These are phyloP conservation scores for Andricus grossulariae DNA, from an alignment of 1,140 invertebrate species.

Conservation along the genomic window DNA sequence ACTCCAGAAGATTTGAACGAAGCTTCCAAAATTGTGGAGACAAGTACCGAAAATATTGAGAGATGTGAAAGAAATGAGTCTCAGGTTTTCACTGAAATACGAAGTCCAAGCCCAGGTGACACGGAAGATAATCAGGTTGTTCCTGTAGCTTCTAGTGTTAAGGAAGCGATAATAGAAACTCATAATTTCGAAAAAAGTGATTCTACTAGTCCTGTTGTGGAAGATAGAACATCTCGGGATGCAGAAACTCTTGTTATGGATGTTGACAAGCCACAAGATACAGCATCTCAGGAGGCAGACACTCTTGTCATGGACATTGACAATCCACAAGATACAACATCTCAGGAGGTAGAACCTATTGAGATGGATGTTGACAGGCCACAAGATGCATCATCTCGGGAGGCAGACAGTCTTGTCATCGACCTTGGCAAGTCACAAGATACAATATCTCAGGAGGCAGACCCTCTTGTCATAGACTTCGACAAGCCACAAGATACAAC, in stretches of 20 bases:
- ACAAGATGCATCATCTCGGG: not conserved
- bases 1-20: not conserved
- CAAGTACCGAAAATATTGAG: not conserved
- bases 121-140: conserved; percentile 12
- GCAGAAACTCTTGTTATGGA: not conserved
- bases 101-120: not conserved
- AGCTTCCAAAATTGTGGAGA: conserved; percentile 8
- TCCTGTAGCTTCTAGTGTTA: not conserved
- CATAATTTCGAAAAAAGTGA: not conserved
- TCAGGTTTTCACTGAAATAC: conserved; percentile 5
- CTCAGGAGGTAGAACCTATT: not conserved
- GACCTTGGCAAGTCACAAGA: not conserved
- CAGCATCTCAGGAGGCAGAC: not conserved
- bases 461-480: not conserved
- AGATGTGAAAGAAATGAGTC: not conserved
- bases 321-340: not conserved
- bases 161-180: not conserved
- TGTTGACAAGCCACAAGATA: not conserved
- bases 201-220: not conserved
- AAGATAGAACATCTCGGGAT: not conserved
- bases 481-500: not conserved
- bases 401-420: not conserved
- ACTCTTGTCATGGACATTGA: not conserved
- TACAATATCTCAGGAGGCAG: not conserved
- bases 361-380: not conserved